Evolutionary conservation across 2,113 vertebrate species (phyloP).

Genomic region (Mesembrinibis cayennensis): DNA sequence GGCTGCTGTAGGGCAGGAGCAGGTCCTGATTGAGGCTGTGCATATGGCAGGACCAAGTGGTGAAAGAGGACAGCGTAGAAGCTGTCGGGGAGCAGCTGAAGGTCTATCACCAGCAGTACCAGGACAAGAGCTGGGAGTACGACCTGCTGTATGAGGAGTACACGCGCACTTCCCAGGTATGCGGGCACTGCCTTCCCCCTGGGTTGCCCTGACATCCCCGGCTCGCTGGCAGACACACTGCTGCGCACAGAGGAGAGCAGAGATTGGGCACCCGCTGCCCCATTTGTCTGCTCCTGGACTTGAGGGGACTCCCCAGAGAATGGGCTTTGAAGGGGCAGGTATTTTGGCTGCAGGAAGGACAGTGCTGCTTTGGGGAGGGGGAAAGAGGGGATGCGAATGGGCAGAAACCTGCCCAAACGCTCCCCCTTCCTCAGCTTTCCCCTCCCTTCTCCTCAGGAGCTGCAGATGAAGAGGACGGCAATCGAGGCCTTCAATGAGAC

Average conservation of each 20-base stretch:
- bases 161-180: constrained; percentile 80
- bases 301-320: not conserved
- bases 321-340: not conserved
- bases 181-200: fast-evolving
- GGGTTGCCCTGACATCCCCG: not conserved
- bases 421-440: not conserved
- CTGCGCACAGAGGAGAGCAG: not conserved
- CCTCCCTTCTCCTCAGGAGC: constrained; percentile 62
- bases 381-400: not conserved
- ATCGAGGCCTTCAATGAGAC: constrained; percentile 85
- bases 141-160: constrained; percentile 84
- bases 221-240: fast-evolving
- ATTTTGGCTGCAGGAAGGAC: not conserved
- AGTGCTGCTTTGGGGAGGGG: not conserved
- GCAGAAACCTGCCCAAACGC: not conserved
- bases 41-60: constrained; percentile 60
- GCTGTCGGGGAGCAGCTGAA: constrained; percentile 83
- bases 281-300: not conserved
- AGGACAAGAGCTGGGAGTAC: constrained; percentile 84
- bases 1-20: not conserved
- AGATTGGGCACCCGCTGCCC: not conserved
- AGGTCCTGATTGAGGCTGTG: not conserved
- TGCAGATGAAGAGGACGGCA: constrained; percentile 84
- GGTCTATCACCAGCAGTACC: constrained; percentile 83
- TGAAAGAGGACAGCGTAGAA: constrained; percentile 76